These are phyloP conservation scores for Labia minor DNA, from an alignment of 2,888 invertebrate genomes.

Conservation along the genomic window DNA sequence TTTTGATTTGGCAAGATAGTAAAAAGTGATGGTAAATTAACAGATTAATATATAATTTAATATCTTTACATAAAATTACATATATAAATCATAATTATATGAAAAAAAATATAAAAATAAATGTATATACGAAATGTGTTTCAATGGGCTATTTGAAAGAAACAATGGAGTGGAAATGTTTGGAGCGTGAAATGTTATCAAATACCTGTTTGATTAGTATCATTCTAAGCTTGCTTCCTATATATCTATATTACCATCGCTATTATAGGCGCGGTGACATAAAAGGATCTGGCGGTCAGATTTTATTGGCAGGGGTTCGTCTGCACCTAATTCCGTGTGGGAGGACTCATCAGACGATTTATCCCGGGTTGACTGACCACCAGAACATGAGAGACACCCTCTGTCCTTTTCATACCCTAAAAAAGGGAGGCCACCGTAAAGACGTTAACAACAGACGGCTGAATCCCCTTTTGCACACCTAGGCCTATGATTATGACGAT, in stretches of 20 bases:
- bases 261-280: not conserved
- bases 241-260: not conserved
- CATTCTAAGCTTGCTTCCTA: not conserved
- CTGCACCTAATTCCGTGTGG: not conserved
- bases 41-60: too few species aligned
- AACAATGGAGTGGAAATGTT: too few species aligned
- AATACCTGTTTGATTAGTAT: too few species aligned
- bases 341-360: not conserved
- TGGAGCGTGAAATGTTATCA: too few species aligned
- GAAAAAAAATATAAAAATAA: too few species aligned
- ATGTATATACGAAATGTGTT: too few species aligned
- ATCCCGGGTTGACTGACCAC: slow-evolving; percentile 5
- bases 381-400: not conserved
- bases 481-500: not conserved
- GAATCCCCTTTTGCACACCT: not conserved
- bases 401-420: not conserved
- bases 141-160: too few species aligned
- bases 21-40: too few species aligned
- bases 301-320: not conserved
- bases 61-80: too few species aligned
- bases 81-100: too few species aligned
- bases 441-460: not conserved
- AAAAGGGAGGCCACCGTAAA: not conserved
- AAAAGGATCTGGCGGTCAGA: not conserved
- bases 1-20: too few species aligned